Base-by-base conservation (phyloP, 2,888 invertebrate genomes). In the Calephelis perditalis region DNA sequence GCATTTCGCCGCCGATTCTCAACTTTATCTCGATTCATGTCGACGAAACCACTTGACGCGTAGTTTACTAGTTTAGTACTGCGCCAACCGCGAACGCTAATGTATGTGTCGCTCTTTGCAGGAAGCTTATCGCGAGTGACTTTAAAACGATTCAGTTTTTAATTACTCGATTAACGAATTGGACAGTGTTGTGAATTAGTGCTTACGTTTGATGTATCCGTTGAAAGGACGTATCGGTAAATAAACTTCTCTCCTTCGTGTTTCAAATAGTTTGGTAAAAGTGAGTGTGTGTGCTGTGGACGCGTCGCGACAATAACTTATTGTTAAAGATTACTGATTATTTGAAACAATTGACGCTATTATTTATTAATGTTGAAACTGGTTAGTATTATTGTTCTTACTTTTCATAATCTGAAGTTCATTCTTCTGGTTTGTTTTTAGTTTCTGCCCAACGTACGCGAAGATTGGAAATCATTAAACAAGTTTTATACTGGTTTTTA, bases 221-320 rank as follows among this genome's bases (percentile, higher is more conserved):
- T 69, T 57, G 59, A 65, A 64, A 70, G 74, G 80, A 82, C 82
- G 82, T 82, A 82, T 85, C 82, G 82, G 81, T 77, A 79, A 84
- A 83, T 81, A 82, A 85, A 84, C 81, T 83, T 77, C 78, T 79
- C 78, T 79, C 78, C 79, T 78, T 82, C 76, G 74, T 78, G 77
- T 81, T 64, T 82, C 75, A 81, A 86, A 85, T 86, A 84, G 86
- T 84, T 85, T 79, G 81, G 83, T 86, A 86, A 85, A 87, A 88
- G 87, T 88, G 87, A 82, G 86, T 87, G 88, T 84, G 82, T 85
- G 85, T 83, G 78, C 76, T 81, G 82, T 84, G 82, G 78, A 81
- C 82, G 79, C 72, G 83, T 82, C 79, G 81, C 81, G 78, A 52
- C 52, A 52, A 52, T 52, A 52, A 52, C 52, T 52, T 52, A 35